Evolutionary conservation across 1,140 invertebrate species (phyloP).

Genomic region (Parasteatoda tepidariorum): DNA sequence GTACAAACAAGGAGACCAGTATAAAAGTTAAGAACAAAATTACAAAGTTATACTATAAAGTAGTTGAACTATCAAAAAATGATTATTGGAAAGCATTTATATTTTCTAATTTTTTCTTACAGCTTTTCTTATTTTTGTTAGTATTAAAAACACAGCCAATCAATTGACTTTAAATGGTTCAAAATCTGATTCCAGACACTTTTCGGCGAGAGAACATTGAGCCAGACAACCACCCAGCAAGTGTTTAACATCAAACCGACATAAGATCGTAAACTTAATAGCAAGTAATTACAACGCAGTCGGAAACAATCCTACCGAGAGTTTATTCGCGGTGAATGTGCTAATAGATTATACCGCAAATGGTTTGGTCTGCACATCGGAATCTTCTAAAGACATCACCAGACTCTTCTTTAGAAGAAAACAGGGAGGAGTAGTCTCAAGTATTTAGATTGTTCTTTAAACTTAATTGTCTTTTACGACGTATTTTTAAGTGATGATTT

Average conservation of each 20-base stretch:
- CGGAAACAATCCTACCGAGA: not conserved
- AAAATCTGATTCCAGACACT: slow-evolving; percentile 4
- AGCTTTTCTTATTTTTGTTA: not conserved
- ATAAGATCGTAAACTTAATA: slow-evolving; percentile 2
- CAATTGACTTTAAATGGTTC: not conserved
- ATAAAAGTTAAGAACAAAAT: not conserved
- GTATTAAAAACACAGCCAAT: not conserved
- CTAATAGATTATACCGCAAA: not conserved
- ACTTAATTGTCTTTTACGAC: not conserved
- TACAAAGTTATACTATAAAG: too few relatives aligned
- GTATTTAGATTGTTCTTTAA: not conserved
- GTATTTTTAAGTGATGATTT: not conserved
- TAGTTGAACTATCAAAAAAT: too few relatives aligned
- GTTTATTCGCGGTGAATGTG: not conserved
- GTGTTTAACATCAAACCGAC: not conserved
- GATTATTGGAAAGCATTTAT: not conserved
- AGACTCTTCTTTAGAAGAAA: not conserved
- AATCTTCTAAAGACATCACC: not conserved
- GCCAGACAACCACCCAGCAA: slow-evolving; percentile 22
- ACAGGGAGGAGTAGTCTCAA: not conserved
- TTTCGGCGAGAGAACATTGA: slow-evolving; percentile 23
- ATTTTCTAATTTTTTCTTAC: not conserved
- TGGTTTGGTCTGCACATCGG: not conserved
- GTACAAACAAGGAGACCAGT: not conserved
- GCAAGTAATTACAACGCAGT: slow-evolving; percentile 4